These are phyloP conservation scores for Diorhabda carinulata DNA, from an alignment of 1,140 invertebrate genomes.

Conservation along the genomic window DNA sequence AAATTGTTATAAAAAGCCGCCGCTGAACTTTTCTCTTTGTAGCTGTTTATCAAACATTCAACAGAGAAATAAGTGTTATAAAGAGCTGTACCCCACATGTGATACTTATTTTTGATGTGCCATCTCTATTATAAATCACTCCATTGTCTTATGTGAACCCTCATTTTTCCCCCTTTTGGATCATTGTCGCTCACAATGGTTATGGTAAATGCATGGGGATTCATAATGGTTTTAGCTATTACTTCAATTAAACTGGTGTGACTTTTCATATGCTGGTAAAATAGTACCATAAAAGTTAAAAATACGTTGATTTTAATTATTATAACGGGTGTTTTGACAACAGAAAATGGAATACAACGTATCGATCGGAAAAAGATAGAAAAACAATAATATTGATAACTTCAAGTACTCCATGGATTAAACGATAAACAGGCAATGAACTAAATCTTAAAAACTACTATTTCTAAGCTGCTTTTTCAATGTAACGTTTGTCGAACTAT, in stretches of 20 bases:
- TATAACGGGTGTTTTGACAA: too few species aligned
- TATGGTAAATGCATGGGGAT: background rate
- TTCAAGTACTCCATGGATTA: too few species aligned
- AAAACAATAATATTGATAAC: too few species aligned
- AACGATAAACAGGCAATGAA: too few species aligned
- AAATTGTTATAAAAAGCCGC: background rate
- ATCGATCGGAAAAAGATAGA: too few species aligned
- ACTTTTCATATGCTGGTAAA: too few species aligned
- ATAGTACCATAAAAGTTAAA: too few species aligned
- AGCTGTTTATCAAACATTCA: background rate
- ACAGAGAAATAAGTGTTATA: background rate
- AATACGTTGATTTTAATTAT: too few species aligned
- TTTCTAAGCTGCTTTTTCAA: too few species aligned
- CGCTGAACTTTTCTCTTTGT: background rate
- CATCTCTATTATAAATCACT: background rate
- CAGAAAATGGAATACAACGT: too few species aligned
- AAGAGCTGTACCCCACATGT: background rate
- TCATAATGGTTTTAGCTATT: background rate
- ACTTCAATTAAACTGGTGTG: background rate
- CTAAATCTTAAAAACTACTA: too few species aligned
- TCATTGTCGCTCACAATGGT: background rate
- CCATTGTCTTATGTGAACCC: background rate
- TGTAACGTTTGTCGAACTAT: too few species aligned
- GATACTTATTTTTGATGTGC: conserved; percentile 2
- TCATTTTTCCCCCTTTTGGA: background rate